Base-by-base conservation (phyloP, 2,888 invertebrate genomes). In the Clepsis dumicolana region DNA sequence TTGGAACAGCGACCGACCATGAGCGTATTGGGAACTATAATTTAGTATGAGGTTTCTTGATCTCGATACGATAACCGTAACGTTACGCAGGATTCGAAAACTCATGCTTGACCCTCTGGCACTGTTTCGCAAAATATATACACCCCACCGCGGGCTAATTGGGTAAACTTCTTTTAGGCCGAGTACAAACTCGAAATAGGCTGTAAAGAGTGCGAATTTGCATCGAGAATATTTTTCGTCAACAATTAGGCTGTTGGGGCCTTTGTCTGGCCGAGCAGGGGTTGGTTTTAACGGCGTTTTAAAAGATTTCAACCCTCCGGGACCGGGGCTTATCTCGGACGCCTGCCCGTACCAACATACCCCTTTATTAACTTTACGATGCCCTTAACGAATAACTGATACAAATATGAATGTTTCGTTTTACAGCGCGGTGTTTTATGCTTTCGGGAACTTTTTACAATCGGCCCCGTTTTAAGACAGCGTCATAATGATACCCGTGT, bases 321-420 rank as follows among this genome's bases (percentile, higher is more conserved):
- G 85, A 85, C 84, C 81, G 82, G 83, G 81, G 91, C 89, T 92
- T 92, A 93, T 92, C 91, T 89, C 84, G 86, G 87, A 88, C 89
- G 87, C 78, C 80, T 84, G 89, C 84, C 85, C 88, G 89, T 87
- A 86, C 86, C 87, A 90, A 90, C 72, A 90, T 90, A 91, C 88
- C 90, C 88, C 89, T 92, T 91, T 92, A 93, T 93, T 92, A 92
- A 92, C 87, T 93, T 93, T 91, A 91, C 87, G 88, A 88, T 82
- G 82, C 86, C 83, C 88, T 88, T 90, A 91, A 88, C 90, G 85
- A 91, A 91, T 93, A 92, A 90, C 90, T 91, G 85, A 91, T 90
- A 91, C 91, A 93, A 93, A 93, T 91, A 91, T 88, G 84, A 79
- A 82, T 82, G 84, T 83, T 87, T 84, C 83, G 80, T 78, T 90